Percentiles rank a stretch among this genome's conserved stretches.
Conservation (phyloP, 2,888 invertebrate genomes). For the Apamea crenata region DNA sequence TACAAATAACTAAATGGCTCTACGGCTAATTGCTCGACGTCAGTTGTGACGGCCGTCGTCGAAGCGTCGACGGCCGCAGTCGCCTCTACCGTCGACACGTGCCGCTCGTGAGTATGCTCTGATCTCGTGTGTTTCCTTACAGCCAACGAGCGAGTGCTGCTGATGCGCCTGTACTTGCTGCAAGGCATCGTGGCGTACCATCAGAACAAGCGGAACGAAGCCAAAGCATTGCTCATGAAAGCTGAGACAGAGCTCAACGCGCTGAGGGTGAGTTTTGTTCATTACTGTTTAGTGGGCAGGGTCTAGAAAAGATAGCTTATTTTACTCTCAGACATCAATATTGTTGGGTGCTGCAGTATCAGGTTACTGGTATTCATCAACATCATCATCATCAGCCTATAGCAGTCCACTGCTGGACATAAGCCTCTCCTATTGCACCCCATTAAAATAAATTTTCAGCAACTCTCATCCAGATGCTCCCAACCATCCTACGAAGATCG, state of each 20-base stretch:
- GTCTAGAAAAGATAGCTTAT: neutral
- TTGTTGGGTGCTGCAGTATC: neutral
- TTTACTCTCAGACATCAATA: neutral
- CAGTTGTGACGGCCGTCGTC: no score
- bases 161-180: conserved; percentile 94
- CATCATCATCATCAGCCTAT: neutral
- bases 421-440: no score
- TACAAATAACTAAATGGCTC: no score
- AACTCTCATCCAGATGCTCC: no score
- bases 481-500: no score
- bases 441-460: no score
- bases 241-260: conserved; percentile 92
- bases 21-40: no score
- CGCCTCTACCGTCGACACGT: no score
- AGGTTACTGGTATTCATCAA: neutral
- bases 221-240: conserved; percentile 90
- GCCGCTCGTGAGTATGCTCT: no score
- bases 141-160: conserved; percentile 93
- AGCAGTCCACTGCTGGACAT: neutral
- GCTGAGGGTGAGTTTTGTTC: conserved; percentile 80
- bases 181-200: conserved; percentile 95
- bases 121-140: neutral
- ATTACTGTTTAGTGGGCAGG: neutral
- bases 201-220: conserved; percentile 92
- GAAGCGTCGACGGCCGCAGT: no score